Conservation (phyloP, 1,140 invertebrate genomes). For the Platorchestia sp. region DNA sequence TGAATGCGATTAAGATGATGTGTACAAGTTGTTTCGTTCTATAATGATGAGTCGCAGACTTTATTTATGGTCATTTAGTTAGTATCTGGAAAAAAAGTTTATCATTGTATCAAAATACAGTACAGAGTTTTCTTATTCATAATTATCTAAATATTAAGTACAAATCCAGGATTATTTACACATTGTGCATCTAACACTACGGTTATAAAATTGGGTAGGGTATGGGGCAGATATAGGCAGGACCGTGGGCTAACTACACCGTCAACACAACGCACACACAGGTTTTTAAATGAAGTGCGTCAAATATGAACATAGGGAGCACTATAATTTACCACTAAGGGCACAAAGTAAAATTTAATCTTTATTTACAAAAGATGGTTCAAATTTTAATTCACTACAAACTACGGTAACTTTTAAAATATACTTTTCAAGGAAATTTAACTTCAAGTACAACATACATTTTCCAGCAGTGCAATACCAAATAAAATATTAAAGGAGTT, state of each 20-base stretch:
- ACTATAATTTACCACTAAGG: not conserved
- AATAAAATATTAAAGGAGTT: not conserved
- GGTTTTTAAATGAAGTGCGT: not conserved
- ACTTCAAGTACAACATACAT: not conserved
- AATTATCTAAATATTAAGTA: slow-evolving; percentile 16
- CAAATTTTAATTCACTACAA: not conserved
- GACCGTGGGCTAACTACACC: not conserved
- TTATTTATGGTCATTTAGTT: slow-evolving; percentile 45
- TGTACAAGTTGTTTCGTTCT: not conserved
- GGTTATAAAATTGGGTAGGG: not conserved
- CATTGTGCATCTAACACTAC: not conserved
- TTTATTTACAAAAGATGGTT: not conserved
- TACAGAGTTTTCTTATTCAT: not conserved
- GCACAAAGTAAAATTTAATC: not conserved
- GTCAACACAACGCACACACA: not conserved
- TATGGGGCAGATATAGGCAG: not conserved
- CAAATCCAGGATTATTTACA: slow-evolving; percentile 24
- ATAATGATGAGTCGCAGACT: not conserved
- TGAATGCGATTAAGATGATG: not conserved
- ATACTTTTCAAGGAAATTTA: not conserved
- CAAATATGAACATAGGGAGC: not conserved
- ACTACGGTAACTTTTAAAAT: not conserved
- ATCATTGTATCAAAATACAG: slow-evolving; percentile 41
- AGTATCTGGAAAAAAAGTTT: slow-evolving; percentile 46
- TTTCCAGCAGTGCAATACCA: not conserved